phyloP scores from a whole-genome alignment of 2,797 vertebrate species.

The Podargus strigoides region DNA sequence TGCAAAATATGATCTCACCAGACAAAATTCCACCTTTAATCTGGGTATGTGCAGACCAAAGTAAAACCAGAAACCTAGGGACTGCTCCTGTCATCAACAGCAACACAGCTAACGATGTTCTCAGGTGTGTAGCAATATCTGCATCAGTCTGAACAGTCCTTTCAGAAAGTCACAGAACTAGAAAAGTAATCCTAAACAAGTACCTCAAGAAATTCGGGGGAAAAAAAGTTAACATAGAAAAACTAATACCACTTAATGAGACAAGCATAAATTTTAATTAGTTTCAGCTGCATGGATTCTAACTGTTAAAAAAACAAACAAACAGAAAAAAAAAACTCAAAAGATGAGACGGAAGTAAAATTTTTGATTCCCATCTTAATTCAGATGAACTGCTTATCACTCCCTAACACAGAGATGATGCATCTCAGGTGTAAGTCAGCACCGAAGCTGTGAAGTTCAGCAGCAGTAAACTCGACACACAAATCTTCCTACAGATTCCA shows the following conservation, averaged over 20 bases:
- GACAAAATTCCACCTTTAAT: neutral
- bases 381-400: neutral
- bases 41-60: rapidly evolving
- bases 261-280: neutral
- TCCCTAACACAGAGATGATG: neutral
- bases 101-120: neutral
- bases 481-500: neutral
- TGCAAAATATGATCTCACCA: neutral
- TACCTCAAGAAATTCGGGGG: neutral
- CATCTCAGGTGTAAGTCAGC: neutral
- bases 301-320: neutral
- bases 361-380: neutral
- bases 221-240: neutral
- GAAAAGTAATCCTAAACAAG: neutral
- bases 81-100: neutral
- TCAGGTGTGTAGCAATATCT: neutral
- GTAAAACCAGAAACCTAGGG: neutral
- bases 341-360: neutral
- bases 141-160: neutral
- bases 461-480: neutral
- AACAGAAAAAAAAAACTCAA: neutral
- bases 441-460: neutral
- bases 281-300: neutral
- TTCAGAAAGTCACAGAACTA: neutral
- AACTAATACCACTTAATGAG: neutral